These are phyloP conservation scores for Aplidium turbinatum DNA, from an alignment of 23 tunicate genomes.

Conservation along the genomic window DNA sequence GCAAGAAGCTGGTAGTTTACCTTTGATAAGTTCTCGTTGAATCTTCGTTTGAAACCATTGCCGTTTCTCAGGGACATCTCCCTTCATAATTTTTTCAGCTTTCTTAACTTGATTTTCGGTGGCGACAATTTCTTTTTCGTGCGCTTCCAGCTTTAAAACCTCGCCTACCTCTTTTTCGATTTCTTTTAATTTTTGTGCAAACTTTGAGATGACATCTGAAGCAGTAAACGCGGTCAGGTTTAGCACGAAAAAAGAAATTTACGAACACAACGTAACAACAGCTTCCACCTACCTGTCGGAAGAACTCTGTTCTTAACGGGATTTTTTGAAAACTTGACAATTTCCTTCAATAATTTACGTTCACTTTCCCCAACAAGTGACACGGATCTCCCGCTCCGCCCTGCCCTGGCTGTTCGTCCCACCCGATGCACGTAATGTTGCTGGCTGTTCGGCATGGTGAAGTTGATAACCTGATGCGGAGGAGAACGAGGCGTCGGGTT, in stretches of 20 bases:
- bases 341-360: conserved; percentile 82
- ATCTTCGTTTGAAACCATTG: conserved; percentile 78
- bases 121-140: conserved; percentile 62
- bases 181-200: conserved; percentile 53
- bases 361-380: conserved; percentile 95
- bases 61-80: conserved; percentile 63
- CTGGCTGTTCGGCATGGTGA: conserved; percentile 94
- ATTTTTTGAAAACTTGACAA: conserved; percentile 79
- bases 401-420: conserved; percentile 96
- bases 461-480: conserved; percentile 64
- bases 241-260: not conserved
- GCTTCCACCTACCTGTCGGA: conserved; percentile 47
- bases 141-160: conserved; percentile 75
- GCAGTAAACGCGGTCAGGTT: not conserved
- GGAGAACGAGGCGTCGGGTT: too few relatives aligned
- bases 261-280: not conserved
- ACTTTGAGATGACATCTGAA: conserved; percentile 60
- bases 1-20: not conserved
- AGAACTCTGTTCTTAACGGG: conserved; percentile 77
- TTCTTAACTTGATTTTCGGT: conserved; percentile 77
- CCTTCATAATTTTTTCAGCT: conserved; percentile 62
- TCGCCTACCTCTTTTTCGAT: conserved; percentile 77
- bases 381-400: conserved; percentile 84
- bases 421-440: conserved; percentile 94
- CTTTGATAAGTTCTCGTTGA: conserved; percentile 64